These are phyloP conservation scores for Crotalus viridis DNA, from an alignment of 2,113 vertebrate genomes.

Conservation along the genomic window DNA sequence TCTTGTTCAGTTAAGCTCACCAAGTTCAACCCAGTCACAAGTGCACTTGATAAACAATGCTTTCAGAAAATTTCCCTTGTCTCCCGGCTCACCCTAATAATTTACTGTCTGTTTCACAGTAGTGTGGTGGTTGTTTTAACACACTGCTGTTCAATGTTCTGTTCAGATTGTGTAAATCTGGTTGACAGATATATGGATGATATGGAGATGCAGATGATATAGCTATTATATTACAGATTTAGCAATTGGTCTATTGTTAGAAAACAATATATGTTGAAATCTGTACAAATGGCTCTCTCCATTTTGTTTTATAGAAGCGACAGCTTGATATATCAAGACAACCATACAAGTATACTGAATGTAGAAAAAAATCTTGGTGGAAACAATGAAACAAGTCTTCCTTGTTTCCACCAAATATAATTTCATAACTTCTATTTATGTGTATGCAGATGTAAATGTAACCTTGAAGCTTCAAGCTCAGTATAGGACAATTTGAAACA, in stretches of 20 bases:
- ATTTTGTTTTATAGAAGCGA: neutral
- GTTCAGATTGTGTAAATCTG: neutral
- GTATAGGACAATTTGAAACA: neutral
- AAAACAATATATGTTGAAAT: neutral
- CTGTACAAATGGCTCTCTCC: neutral
- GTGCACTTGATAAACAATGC: neutral
- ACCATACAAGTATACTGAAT: neutral
- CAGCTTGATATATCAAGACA: neutral
- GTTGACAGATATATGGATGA: neutral
- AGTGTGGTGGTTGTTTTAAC: neutral
- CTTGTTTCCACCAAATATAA: neutral
- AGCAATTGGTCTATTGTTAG: neutral
- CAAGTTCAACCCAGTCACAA: neutral
- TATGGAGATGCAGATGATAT: neutral
- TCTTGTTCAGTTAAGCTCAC: neutral
- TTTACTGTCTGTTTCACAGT: neutral
- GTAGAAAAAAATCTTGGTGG: no score
- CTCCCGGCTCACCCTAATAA: neutral
- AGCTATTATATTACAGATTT: neutral
- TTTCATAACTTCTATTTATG: neutral
- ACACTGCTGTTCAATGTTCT: neutral
- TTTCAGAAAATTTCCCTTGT: neutral
- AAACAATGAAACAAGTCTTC: neutral
- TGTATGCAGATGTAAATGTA: neutral
- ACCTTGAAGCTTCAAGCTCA: neutral